Percentiles rank a stretch among this genome's conserved stretches.
phyloP scores from a whole-genome alignment of 1,140 invertebrate species.

The Anoplophora glabripennis region DNA sequence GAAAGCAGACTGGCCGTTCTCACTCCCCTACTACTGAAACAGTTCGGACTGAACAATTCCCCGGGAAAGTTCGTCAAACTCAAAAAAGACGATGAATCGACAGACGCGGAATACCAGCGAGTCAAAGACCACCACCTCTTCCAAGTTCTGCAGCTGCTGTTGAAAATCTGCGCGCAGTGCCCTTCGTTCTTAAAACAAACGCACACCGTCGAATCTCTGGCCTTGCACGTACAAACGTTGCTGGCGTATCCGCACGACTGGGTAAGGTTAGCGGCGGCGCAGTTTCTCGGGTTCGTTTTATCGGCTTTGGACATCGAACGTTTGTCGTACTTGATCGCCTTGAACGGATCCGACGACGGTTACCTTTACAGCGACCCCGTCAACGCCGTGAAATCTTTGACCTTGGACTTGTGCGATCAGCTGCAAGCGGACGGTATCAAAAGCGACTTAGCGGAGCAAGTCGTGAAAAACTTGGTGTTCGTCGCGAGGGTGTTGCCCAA shows the following conservation, averaged over 20 bases:
- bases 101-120: slow-evolving; percentile 49
- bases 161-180: slow-evolving; percentile 60
- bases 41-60: slow-evolving; percentile 47
- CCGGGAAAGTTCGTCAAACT: slow-evolving; percentile 48
- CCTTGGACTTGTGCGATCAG: slow-evolving; percentile 72
- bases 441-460: slow-evolving; percentile 62
- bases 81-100: slow-evolving; percentile 28
- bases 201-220: slow-evolving; percentile 47
- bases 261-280: slow-evolving; percentile 72
- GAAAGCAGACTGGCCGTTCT: slow-evolving; percentile 40
- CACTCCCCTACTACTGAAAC: slow-evolving; percentile 51
- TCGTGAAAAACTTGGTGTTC: slow-evolving; percentile 71
- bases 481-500: slow-evolving; percentile 62
- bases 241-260: slow-evolving; percentile 64
- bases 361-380: slow-evolving; percentile 62
- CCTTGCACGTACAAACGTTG: slow-evolving; percentile 53
- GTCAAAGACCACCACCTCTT: slow-evolving; percentile 69
- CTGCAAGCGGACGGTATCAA: slow-evolving; percentile 60
- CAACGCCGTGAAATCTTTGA: slow-evolving; percentile 61
- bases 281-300: slow-evolving; percentile 72
- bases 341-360: slow-evolving; percentile 51
- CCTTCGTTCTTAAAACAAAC: slow-evolving; percentile 51
- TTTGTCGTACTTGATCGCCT: slow-evolving; percentile 53
- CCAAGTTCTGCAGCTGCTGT: slow-evolving; percentile 62
- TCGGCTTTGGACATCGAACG: slow-evolving; percentile 60